Evolutionary conservation across 2,888 invertebrate genomes (phyloP), one percentile per base, ranked within the genome.

Genomic region (Caenorhabditis sp.): DNA sequence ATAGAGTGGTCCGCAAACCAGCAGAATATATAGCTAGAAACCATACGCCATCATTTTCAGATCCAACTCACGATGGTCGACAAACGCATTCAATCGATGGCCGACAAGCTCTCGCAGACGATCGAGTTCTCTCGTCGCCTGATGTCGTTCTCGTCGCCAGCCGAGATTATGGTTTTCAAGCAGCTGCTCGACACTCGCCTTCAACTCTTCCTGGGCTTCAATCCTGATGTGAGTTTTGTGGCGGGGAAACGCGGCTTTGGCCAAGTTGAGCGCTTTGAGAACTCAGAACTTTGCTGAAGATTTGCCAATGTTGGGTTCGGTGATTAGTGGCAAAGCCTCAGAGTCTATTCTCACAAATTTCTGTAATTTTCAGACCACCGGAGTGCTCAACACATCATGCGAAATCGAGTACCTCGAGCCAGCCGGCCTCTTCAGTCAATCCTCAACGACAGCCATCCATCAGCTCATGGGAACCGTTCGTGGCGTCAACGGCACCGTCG

Each of bases 91-190:
- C 96, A 96, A 93, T 97, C 97, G 90, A 95, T 96, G 86, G 95
- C 96, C 80, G 97, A 97, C 90, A 96, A 96, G 93, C 90, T 94
- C 79, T 92, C 92, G 73, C 92, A 92, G 73, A 93, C 93, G 6
- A 96, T 97, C 93, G 97, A 97, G 89, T 97, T 97, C 92, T 95
- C 97, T 69, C 97, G 98, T 90, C 95, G 96, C 91, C 94, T 97
- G 84, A 95, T 96, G 85, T 96, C 96, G 93, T 95, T 96, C 93
- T 96, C 97, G 19, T 95, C 95, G 76, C 95, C 96, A 49, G 95
- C 96, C 70, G 86, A 89, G 80, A 86, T 87, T 51, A 94, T 98
- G 85, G 95, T 97, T 94, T 95, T 98, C 93, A 96, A 97, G 93
- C 97, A 97, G 93, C 94, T 97, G 64, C 94, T 99, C 88, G 98